Evolutionary conservation across 1,140 invertebrate species (phyloP), one percentile per base, ranked within the genome.

Genomic region (Rhyacophila brunnea): DNA sequence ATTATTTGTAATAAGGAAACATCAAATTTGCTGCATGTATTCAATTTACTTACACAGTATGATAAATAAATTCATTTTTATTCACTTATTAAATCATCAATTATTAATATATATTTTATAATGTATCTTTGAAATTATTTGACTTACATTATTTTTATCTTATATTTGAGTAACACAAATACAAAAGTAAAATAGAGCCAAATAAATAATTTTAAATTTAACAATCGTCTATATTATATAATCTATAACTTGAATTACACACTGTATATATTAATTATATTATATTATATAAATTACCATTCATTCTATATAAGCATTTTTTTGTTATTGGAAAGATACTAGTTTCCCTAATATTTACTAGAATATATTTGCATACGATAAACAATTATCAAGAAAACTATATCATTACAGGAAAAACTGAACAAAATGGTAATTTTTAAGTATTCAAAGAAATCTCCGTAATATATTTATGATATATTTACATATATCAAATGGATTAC

Each of bases 61-160:
- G 58, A 64, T 64, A 56, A 60, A 64, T 64, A 64, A 60, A 57
- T 64, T 28, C 23, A 57, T 32, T 42, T 58, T 64, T 63, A 64
- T 64, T 60, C 36, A 43, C 44, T 63, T 52, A 58, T 44, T 63
- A 56, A 60, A 53, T 63, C 47, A 63, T 59, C 40, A 49, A 52
- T 40, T 42, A 38, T 56, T 53, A 48, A 58, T 46, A 62, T 53
- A 42, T 50, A 10, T 47, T 40, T n/a, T 51, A 62, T 58, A 36
- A 62, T 52, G 49, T 55, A 53, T 53, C 50, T 52, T 38, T 52
- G 49, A 38, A 52, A 20, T 40, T 52, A 19, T 40, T 40, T 15
- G 23, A 17, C 36, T 52, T 42, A 52, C n/a, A 15, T 40, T 20
- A 50, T 14, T 6, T 52, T 42, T 14, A 52, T 52, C 49, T 52